Evolutionary conservation across 2,113 vertebrate species (phyloP).

Genomic region (Phainopepla nitens): DNA sequence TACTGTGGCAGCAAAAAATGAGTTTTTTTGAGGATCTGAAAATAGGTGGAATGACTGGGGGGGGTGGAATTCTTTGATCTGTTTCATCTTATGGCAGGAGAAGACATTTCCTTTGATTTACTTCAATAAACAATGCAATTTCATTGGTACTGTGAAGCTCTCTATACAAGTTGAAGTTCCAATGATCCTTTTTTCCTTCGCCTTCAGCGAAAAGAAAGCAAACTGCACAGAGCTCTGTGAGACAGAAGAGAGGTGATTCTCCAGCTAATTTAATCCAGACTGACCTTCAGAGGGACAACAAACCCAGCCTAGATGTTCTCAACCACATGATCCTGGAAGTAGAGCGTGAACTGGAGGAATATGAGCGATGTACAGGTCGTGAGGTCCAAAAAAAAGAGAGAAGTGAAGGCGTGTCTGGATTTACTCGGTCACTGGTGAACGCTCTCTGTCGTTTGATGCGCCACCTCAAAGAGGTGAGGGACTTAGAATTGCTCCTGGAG

Average conservation of each 20-base stretch:
- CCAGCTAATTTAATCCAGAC: conserved; percentile 43
- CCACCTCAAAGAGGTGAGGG: conserved; percentile 82
- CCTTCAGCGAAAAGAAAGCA: conserved; percentile 67
- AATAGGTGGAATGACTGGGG: not conserved
- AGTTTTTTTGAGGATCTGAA: not conserved
- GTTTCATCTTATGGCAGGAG: not conserved
- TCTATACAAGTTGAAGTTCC: not conserved
- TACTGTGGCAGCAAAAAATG: not conserved
- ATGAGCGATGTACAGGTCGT: conserved; percentile 73
- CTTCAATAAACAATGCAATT: not conserved
- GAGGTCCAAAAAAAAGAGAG: conserved; percentile 39
- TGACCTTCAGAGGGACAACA: conserved; percentile 57
- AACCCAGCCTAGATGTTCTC: conserved; percentile 79
- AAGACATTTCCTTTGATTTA: not conserved
- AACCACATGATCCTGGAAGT: conserved; percentile 83
- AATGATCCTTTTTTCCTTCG: not conserved
- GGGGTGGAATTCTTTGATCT: not conserved
- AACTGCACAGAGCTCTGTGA: not conserved
- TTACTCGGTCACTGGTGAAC: conserved; percentile 85
- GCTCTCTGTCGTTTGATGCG: conserved; percentile 81
- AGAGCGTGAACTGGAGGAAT: conserved; percentile 79
- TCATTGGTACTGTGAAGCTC: not conserved
- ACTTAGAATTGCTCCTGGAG: not conserved
- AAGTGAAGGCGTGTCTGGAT: conserved; percentile 80
- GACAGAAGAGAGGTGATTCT: conserved; percentile 1